Conservation (phyloP, 2,888 invertebrate species). For the Melinopterus prodromus region DNA sequence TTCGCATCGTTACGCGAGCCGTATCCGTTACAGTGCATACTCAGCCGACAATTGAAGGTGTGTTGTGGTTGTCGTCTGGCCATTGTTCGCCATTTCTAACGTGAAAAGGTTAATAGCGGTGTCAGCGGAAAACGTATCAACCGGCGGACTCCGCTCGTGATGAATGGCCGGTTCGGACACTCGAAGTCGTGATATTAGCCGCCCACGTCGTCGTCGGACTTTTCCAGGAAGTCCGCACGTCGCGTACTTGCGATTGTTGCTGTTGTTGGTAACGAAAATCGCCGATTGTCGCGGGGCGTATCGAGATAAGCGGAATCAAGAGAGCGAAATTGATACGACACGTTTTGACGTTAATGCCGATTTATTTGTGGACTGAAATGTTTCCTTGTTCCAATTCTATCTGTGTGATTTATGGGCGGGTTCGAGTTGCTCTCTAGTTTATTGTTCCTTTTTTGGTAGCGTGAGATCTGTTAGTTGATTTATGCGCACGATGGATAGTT, state of each 20-base stretch:
- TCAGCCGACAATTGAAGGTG: background rate
- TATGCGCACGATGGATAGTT: background rate
- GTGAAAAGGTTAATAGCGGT: conserved; percentile 4
- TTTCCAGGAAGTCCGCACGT: background rate
- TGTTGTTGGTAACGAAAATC: background rate
- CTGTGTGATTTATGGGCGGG: background rate
- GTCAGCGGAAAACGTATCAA: background rate
- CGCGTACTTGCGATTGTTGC: background rate
- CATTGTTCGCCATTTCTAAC: background rate
- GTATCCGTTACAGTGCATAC: background rate
- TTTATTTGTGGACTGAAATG: background rate
- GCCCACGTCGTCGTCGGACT: background rate
- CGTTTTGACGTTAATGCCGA: background rate
- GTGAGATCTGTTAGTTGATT: background rate
- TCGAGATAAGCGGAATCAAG: background rate
- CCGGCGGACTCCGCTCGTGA: background rate
- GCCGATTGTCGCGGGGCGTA: background rate
- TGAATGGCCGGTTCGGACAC: background rate
- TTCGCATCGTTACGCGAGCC: background rate
- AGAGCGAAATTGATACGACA: background rate
- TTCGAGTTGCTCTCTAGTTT: background rate
- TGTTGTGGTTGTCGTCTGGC: background rate
- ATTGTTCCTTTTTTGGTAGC: background rate
- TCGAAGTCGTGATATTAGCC: background rate
- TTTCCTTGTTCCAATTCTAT: background rate